Percentiles rank a stretch among this genome's conserved stretches.
phyloP scores from a whole-genome alignment of 2,797 vertebrate species.

The Kryptolebias ocellatus region DNA sequence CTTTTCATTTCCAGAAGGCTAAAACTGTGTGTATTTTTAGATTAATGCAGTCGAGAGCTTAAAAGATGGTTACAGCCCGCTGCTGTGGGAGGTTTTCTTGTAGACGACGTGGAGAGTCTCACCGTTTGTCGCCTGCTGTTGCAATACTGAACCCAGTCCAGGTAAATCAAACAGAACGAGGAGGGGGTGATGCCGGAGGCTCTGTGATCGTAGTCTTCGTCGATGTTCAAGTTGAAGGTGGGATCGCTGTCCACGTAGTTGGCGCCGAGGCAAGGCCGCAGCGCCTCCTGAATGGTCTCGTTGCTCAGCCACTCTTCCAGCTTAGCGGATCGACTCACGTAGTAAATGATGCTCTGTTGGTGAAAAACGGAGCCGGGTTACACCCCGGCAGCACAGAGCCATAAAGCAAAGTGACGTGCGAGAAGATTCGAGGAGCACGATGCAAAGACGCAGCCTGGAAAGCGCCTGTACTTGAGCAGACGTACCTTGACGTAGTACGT shows the following conservation, averaged over 20 bases:
- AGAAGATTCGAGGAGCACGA: background rate
- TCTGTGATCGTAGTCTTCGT: slow-evolving; percentile 97
- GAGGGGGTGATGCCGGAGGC: slow-evolving; percentile 94
- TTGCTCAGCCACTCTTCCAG: slow-evolving; percentile 96
- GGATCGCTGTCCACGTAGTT: slow-evolving; percentile 98
- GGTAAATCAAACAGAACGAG: slow-evolving; percentile 95
- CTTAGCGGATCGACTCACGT: slow-evolving; percentile 92
- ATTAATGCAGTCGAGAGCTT: too few relatives aligned
- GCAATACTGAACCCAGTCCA: slow-evolving; percentile 98
- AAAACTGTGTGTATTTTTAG: too few relatives aligned
- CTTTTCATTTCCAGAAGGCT: too few relatives aligned
- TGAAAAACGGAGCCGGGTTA: background rate
- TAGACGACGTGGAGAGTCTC: slow-evolving; percentile 8
- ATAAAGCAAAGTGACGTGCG: background rate
- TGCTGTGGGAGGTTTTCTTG: background rate
- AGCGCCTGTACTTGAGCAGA: background rate
- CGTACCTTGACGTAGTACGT: slow-evolving; percentile 98
- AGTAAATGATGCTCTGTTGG: slow-evolving; percentile 95
- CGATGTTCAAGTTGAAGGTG: slow-evolving; percentile 98
- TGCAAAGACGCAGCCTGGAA: background rate
- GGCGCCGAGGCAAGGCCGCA: slow-evolving; percentile 88
- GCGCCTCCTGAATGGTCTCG: slow-evolving; percentile 92
- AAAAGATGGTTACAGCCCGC: too few relatives aligned
- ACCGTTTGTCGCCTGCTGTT: slow-evolving; percentile 81
- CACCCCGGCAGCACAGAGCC: too few relatives aligned